Conservation (phyloP, 2,888 invertebrate genomes). For the Philhelius pedissequus region DNA sequence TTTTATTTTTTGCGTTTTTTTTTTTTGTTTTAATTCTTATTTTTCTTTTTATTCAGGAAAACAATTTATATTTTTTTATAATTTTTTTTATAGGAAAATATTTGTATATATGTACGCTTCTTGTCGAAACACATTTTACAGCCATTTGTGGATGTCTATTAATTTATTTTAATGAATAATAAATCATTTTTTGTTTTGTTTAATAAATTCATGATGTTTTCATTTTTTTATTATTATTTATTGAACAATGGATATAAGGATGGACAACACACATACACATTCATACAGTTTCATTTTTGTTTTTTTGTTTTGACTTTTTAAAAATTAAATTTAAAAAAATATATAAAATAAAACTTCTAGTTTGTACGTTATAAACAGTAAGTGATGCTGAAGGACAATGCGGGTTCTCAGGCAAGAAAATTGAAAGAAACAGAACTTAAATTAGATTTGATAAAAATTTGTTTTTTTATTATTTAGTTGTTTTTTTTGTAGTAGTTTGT, state of each 20-base stretch:
- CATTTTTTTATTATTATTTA: constrained; percentile 26
- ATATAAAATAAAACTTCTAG: constrained; percentile 28
- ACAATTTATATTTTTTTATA: constrained; percentile 42
- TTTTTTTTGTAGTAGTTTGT: not conserved
- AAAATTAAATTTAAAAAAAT: constrained; percentile 26
- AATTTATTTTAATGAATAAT: constrained; percentile 44
- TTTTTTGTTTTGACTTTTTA: not conserved
- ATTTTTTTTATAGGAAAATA: constrained; percentile 61
- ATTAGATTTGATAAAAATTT: not conserved
- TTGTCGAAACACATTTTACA: constrained; percentile 61
- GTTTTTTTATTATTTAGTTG: not conserved
- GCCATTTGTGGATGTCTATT: constrained; percentile 63
- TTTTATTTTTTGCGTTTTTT: constrained; percentile 19
- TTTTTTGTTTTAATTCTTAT: constrained; percentile 7
- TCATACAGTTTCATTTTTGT: constrained; percentile 35
- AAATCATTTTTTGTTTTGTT: constrained; percentile 45
- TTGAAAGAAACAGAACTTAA: not conserved
- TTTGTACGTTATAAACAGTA: constrained; percentile 53
- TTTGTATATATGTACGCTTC: constrained; percentile 52
- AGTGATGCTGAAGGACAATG: constrained; percentile 42
- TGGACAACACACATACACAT: constrained; percentile 60
- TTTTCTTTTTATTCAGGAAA: constrained; percentile 40
- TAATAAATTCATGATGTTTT: constrained; percentile 33
- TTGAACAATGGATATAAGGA: constrained; percentile 54
- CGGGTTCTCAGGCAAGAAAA: constrained; percentile 43